A percentile compares a stretch with the other conserved stretches of the same genome.
Evolutionary conservation across 2,797 vertebrate genomes (phyloP).

Genomic region (Platyrinchus mystaceus): DNA sequence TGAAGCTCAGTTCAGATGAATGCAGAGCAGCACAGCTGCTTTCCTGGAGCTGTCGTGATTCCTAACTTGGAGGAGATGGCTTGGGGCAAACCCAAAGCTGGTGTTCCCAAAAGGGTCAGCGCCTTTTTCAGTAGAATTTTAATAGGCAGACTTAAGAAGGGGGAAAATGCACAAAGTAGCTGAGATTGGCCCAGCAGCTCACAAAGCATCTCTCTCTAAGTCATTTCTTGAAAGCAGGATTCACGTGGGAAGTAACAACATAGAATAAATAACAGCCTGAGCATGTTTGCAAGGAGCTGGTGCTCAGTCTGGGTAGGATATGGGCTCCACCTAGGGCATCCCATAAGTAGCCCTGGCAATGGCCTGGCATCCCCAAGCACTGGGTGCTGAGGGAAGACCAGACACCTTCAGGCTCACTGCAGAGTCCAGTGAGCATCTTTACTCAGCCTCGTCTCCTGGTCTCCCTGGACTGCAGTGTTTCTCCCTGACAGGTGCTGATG

Average conservation of each 20-base stretch:
- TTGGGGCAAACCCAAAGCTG: neutral
- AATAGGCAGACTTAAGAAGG: neutral
- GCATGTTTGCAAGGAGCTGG: neutral
- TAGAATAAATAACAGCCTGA: neutral
- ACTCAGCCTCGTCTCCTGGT: neutral
- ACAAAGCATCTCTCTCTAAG: neutral
- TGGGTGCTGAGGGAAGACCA: neutral
- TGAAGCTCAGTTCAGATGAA: neutral
- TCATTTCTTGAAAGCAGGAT: neutral
- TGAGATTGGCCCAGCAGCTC: neutral
- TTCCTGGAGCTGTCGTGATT: neutral
- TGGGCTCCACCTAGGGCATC: neutral
- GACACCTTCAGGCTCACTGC: neutral
- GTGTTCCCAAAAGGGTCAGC: neutral
- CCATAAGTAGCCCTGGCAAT: fast-evolving
- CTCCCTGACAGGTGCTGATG: neutral
- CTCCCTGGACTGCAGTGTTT: neutral
- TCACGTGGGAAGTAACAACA: neutral
- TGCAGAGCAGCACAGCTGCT: fast-evolving
- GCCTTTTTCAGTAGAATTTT: neutral
- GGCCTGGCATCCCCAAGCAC: neutral
- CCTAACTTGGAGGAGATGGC: neutral
- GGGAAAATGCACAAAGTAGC: neutral
- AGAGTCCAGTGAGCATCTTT: neutral
- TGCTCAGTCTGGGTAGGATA: neutral